Conservation (phyloP, 2,113 vertebrate species). For the Cololabis saira region DNA sequence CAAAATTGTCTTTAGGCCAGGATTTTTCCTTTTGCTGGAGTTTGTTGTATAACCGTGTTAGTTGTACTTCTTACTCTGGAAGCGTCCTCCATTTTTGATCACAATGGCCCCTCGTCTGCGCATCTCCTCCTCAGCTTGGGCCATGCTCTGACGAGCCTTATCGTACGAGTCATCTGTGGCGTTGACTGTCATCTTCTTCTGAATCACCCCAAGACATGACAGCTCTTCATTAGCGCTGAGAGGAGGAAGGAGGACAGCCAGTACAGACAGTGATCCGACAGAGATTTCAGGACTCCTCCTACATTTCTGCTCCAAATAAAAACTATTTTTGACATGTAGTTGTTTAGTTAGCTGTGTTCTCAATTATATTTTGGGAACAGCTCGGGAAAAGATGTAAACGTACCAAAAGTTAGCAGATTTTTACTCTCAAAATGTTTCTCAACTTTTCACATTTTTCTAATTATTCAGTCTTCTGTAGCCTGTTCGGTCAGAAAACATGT, state of each 20-base stretch:
- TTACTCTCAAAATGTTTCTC: background rate
- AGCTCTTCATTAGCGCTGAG: constrained; percentile 84
- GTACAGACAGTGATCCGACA: constrained; percentile 4
- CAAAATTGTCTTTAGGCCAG: constrained; percentile 47
- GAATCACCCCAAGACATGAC: constrained; percentile 91
- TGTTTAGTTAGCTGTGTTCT: background rate
- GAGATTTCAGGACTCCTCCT: constrained; percentile 1
- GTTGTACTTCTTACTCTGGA: constrained; percentile 78
- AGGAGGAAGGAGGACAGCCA: background rate
- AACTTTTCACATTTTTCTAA: constrained; percentile 20
- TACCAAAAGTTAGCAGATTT: background rate
- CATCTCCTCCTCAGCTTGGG: constrained; percentile 90
- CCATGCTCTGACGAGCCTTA: constrained; percentile 92
- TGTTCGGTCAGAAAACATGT: background rate
- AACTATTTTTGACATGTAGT: background rate
- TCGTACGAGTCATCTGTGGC: constrained; percentile 95
- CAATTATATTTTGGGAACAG: too few species aligned
- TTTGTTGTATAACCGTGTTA: constrained; percentile 28
- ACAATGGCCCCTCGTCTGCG: constrained; percentile 90
- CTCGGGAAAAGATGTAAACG: too few species aligned
- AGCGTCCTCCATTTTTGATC: constrained; percentile 89
- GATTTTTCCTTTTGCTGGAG: constrained; percentile 16
- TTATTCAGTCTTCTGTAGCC: background rate
- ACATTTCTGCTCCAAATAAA: background rate
- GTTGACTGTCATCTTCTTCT: constrained; percentile 93